Conservation (phyloP, 2,888 invertebrate species). For the Euplexia lucipara region DNA sequence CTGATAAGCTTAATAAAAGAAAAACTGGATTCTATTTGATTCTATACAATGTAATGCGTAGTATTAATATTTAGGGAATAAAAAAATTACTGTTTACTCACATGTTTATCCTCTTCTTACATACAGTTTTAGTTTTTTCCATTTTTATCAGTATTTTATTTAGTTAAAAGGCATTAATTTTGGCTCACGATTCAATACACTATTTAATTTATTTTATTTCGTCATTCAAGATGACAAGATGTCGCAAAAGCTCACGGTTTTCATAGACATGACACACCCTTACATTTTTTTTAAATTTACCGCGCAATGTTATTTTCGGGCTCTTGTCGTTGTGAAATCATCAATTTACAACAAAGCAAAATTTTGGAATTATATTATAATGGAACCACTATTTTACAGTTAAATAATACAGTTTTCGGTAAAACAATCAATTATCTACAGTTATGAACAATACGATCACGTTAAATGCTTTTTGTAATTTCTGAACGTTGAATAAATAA, state of each 20-base stretch:
- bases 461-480: slow-evolving; percentile 1
- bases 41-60: too few relatives aligned
- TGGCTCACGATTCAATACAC: slow-evolving; percentile 7
- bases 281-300: slow-evolving; percentile 37
- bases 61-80: too few relatives aligned
- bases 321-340: slow-evolving; percentile 14
- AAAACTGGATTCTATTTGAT: too few relatives aligned
- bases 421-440: too few relatives aligned
- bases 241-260: not conserved
- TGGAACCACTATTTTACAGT: too few relatives aligned
- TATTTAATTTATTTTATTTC: slow-evolving; percentile 3
- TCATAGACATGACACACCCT: not conserved
- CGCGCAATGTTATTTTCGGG: slow-evolving; percentile 17
- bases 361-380: too few relatives aligned
- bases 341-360: not conserved
- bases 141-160: slow-evolving; percentile 9
- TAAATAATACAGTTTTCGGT: not conserved
- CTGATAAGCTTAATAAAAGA: too few relatives aligned
- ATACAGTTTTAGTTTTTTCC: slow-evolving; percentile 33
- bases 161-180: not conserved
- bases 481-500: slow-evolving; percentile 51
- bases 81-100: slow-evolving; percentile 39
- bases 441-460: not conserved
- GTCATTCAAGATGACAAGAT: slow-evolving; percentile 1
- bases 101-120: slow-evolving; percentile 26